These are phyloP conservation scores for Hydra vulgaris DNA, from an alignment of 30 jellyfish, hydroid and myxozoan species.

Conservation along the genomic window DNA sequence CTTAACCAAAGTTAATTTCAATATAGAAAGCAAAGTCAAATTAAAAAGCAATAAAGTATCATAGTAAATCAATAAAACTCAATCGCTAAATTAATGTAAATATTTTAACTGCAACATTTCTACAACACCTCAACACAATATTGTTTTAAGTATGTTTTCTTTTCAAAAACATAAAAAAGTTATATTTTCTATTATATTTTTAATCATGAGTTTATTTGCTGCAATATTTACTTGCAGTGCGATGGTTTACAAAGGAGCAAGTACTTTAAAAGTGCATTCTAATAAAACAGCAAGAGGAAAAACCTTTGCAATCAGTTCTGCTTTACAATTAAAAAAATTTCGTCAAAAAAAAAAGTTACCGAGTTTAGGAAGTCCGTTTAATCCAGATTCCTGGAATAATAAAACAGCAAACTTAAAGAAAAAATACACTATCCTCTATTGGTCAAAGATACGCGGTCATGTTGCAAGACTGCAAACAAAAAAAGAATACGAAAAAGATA, in stretches of 20 bases:
- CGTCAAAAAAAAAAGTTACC: neutral
- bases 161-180: neutral
- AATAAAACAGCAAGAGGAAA: neutral
- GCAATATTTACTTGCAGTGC: neutral
- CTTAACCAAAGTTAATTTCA: no score
- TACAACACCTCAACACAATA: no score
- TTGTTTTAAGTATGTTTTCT: conserved; percentile 3
- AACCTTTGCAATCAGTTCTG: neutral
- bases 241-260: neutral
- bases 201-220: conserved; percentile 2
- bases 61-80: no score
- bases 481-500: conserved; percentile 59
- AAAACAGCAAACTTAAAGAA: conserved; percentile 49
- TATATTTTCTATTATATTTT: neutral
- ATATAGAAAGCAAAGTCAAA: no score
- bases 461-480: conserved; percentile 74
- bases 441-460: conserved; percentile 96
- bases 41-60: no score
- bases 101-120: no score
- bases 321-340: neutral
- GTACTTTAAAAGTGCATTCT: neutral
- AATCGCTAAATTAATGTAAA: no score
- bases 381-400: conserved; percentile 75
- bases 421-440: conserved; percentile 60
- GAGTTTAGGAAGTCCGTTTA: conserved; percentile 85